Evolutionary conservation across 2,797 vertebrate genomes (phyloP).

Genomic region (Telmatherina bonti): DNA sequence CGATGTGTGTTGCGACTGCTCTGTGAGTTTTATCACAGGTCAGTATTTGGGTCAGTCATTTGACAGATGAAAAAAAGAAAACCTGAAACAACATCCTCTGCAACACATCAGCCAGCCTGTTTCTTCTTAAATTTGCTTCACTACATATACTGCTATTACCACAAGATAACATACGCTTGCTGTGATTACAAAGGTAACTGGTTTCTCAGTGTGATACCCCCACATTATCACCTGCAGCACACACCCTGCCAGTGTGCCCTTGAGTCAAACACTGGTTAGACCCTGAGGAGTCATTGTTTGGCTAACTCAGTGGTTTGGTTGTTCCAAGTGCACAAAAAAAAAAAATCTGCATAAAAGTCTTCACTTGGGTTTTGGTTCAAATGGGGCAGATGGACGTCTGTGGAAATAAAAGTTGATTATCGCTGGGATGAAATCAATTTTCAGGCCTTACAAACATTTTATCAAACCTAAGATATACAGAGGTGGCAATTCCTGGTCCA

Average conservation of each 20-base stretch:
- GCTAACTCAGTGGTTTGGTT: constrained; percentile 31
- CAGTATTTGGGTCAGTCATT: not conserved
- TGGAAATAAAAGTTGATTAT: not conserved
- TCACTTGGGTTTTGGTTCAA: not conserved
- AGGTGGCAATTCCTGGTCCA: too few relatives aligned
- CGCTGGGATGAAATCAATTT: not conserved
- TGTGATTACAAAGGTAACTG: constrained; percentile 27
- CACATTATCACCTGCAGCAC: constrained; percentile 61
- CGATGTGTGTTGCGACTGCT: constrained; percentile 9
- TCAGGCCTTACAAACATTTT: not conserved
- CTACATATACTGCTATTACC: constrained; percentile 6
- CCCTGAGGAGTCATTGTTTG: constrained; percentile 34
- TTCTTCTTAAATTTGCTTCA: constrained; percentile 16
- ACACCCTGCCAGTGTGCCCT: constrained; percentile 44
- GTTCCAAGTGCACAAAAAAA: not conserved
- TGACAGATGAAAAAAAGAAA: constrained; percentile 17
- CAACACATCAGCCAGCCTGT: not conserved
- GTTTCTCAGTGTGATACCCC: constrained; percentile 33
- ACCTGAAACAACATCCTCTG: not conserved
- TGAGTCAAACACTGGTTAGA: constrained; percentile 33
- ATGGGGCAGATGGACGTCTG: accelerated
- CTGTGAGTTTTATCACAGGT: constrained; percentile 32
- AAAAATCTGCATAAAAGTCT: not conserved
- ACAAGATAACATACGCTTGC: constrained; percentile 16
- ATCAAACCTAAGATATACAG: not conserved